Conservation (phyloP, 2,113 vertebrate genomes). For the Aleadryas rufinucha region DNA sequence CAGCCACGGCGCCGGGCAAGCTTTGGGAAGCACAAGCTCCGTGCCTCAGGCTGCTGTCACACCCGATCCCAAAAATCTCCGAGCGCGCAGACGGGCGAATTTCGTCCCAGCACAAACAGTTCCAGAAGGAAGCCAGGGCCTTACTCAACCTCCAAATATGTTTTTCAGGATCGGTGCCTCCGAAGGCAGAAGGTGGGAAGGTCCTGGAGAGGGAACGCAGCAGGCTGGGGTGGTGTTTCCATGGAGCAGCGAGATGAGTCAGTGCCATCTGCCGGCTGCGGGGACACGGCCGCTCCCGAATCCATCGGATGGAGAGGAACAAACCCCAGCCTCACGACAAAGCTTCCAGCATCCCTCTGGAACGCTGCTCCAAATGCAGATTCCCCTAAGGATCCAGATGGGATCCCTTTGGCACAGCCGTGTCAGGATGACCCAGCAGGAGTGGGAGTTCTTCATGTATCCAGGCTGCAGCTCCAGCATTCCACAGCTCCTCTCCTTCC, state of each 20-base stretch:
- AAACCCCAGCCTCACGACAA: fast-evolving
- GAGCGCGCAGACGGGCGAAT: neutral
- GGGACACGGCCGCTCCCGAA: neutral
- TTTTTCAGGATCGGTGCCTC: neutral
- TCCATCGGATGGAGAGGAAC: fast-evolving
- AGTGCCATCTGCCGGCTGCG: conserved; percentile 62
- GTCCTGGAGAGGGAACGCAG: neutral
- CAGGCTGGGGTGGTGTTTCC: neutral
- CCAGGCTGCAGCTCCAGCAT: neutral
- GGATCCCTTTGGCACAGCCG: fast-evolving
- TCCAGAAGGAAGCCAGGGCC: conserved; percentile 8
- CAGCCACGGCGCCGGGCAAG: fast-evolving
- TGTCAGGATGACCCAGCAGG: fast-evolving
- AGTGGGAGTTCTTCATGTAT: fast-evolving
- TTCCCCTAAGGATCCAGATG: fast-evolving
- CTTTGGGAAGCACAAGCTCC: neutral
- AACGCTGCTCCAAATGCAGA: neutral
- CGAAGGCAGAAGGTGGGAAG: neutral
- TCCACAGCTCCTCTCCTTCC: neutral
- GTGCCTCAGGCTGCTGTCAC: fast-evolving
- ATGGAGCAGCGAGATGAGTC: neutral
- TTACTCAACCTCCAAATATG: neutral
- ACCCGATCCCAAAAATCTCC: neutral
- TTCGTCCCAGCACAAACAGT: neutral
- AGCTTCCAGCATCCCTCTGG: neutral